Conservation (phyloP, 2,888 invertebrate species). For the Polylopha cassiicola region DNA sequence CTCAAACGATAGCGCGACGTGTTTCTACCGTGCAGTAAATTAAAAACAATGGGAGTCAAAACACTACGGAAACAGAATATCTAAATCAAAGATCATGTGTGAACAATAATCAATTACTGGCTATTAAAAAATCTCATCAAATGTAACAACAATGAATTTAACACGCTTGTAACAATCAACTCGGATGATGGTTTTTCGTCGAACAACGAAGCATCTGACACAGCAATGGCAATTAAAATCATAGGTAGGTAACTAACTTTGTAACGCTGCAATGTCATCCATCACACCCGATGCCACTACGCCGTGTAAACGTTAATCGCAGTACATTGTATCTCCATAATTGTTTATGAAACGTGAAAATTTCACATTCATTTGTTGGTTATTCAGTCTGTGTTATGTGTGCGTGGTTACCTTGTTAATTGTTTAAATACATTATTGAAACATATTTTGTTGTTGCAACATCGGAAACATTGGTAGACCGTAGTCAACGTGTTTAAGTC, state of each 20-base stretch:
- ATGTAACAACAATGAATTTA: background rate
- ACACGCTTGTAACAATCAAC: background rate
- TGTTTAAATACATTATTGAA: too few relatives aligned
- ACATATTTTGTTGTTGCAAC: too few relatives aligned
- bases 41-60: too few relatives aligned
- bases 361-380: constrained; percentile 20
- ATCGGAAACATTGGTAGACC: too few relatives aligned
- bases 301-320: constrained; percentile 20
- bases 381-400: constrained; percentile 1
- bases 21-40: too few relatives aligned
- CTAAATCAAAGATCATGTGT: background rate
- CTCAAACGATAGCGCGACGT: too few relatives aligned
- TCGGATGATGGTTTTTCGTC: background rate
- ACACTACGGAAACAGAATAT: too few relatives aligned
- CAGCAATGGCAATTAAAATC: constrained; percentile 10
- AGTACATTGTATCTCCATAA: constrained; percentile 18
- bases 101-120: too few relatives aligned
- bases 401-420: too few relatives aligned
- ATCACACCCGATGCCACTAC: constrained; percentile 18
- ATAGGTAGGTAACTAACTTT: constrained; percentile 15
- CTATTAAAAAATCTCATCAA: background rate
- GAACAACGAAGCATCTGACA: background rate
- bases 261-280: constrained; percentile 16
- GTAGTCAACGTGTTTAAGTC: too few relatives aligned
- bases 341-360: constrained; percentile 23